Evolutionary conservation across 2,797 vertebrate species (phyloP).

Genomic region (Tamandua tetradactyla): DNA sequence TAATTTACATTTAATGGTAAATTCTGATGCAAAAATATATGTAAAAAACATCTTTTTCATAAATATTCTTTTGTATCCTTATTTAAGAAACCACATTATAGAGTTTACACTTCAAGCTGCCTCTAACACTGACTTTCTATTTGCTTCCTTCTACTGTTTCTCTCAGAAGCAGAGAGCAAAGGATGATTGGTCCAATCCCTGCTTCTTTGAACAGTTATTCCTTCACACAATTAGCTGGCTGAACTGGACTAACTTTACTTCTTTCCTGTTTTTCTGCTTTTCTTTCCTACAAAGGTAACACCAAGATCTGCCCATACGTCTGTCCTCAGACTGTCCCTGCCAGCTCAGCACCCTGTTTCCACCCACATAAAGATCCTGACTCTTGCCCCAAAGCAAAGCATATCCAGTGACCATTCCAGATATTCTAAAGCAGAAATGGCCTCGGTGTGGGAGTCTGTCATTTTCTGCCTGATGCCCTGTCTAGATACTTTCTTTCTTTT

Average conservation of each 20-base stretch:
- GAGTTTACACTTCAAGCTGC: neutral
- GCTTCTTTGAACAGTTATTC: neutral
- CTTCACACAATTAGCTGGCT: neutral
- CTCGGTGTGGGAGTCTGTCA: neutral
- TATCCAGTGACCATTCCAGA: neutral
- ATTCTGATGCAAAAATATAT: neutral
- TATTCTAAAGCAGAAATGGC: neutral
- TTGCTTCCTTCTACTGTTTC: neutral
- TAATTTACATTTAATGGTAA: slow-evolving; percentile 25
- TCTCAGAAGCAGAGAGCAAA: neutral
- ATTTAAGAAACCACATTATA: neutral
- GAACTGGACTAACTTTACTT: neutral
- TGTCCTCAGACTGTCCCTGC: neutral
- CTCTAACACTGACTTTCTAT: neutral
- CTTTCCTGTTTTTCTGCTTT: slow-evolving; percentile 21
- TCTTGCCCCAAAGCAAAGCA: neutral
- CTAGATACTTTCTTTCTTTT: neutral
- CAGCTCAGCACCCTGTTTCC: neutral
- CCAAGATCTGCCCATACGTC: neutral
- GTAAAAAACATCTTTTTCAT: neutral
- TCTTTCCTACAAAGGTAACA: neutral
- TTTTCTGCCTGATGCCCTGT: neutral
- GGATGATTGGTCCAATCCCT: neutral
- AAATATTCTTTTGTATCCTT: neutral
- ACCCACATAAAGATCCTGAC: neutral